A percentile compares a stretch with the other conserved stretches of the same genome.
Evolutionary conservation across 2,797 vertebrate genomes (phyloP).

Genomic region (Pipistrellus pygmaeus): DNA sequence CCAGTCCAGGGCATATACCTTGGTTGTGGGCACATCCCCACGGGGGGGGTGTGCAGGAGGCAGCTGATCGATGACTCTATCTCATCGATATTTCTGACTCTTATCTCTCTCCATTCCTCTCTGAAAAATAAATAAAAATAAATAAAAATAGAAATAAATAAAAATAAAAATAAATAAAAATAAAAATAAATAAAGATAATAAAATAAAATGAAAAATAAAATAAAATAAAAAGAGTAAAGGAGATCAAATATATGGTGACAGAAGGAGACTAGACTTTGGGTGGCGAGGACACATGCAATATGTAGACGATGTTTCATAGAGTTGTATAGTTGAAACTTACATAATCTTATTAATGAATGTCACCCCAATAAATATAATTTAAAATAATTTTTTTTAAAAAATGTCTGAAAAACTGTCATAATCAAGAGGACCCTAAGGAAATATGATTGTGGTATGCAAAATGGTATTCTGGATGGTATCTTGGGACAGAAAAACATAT

Average conservation of each 20-base stretch:
- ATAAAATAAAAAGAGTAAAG: neutral
- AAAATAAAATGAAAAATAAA: too few relatives aligned
- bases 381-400: neutral
- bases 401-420: slow-evolving; percentile 7
- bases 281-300: neutral
- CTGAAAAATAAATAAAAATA: too few relatives aligned
- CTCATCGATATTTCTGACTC: too few relatives aligned
- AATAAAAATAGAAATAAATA: too few relatives aligned
- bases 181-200: too few relatives aligned
- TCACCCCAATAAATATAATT: neutral
- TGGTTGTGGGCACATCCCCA: too few relatives aligned
- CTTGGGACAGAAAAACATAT: neutral
- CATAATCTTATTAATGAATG: neutral
- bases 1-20: too few relatives aligned
- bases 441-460: neutral
- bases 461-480: neutral
- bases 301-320: too few relatives aligned
- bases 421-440: neutral
- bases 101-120: too few relatives aligned
- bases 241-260: neutral
- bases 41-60: too few relatives aligned
- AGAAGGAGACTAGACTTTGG: neutral
- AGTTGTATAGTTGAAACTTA: neutral
- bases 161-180: too few relatives aligned
- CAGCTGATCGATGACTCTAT: too few relatives aligned